Evolutionary conservation across 2,797 vertebrate species (phyloP).

Genomic region (Coccyzus lansbergi): DNA sequence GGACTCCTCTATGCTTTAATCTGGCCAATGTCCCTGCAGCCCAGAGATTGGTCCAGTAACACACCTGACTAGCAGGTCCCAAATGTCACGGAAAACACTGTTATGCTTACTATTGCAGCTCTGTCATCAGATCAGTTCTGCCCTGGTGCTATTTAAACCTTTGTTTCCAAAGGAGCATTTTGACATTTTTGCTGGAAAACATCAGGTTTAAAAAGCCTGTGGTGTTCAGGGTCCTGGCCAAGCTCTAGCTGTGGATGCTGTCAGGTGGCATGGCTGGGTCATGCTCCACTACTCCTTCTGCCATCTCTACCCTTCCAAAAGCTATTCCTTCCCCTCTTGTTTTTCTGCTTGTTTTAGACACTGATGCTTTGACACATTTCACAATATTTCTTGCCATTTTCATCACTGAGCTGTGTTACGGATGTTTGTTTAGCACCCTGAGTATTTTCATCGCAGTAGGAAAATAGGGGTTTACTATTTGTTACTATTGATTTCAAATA

Average conservation of each 20-base stretch:
- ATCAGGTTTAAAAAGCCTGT: background rate
- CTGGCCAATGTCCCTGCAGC: background rate
- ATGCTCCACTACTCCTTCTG: background rate
- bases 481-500: background rate
- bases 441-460: background rate
- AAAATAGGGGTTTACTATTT: background rate
- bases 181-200: background rate
- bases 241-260: background rate
- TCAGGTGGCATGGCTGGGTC: accelerated
- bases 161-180: background rate
- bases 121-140: background rate
- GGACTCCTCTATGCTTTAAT: background rate
- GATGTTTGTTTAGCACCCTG: background rate
- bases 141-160: accelerated
- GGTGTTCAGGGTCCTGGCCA: accelerated
- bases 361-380: background rate
- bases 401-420: background rate
- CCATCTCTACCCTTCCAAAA: background rate
- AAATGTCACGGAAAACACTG: accelerated
- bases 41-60: background rate
- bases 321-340: accelerated
- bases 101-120: accelerated
- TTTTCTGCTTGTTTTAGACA: background rate
- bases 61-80: background rate
- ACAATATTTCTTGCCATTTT: background rate